Conservation (phyloP, 2,113 vertebrate species). For the Felis catus region F.catus_Fca126_mat1.0 CM031416.1:86816001-86816500, state of each 20-base stretch:
- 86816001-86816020: neutral
- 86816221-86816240: neutral
- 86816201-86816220: neutral
- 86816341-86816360: neutral
- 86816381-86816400: neutral
- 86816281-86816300: neutral
- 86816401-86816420: neutral
- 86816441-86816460: neutral
- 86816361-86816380: neutral
- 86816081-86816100: neutral
- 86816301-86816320: neutral
- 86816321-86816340: neutral
- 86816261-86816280: neutral
- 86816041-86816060: neutral
- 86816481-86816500: neutral
- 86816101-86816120: neutral
- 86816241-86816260: neutral
- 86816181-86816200: neutral
- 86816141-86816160: neutral
- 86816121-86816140: neutral
- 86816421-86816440: neutral
- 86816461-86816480: neutral
- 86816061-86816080: neutral
- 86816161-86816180: constrained; percentile 25
- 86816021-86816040: neutral